Conservation (phyloP, 2,797 vertebrate genomes). For the Acropternis orthonyx region DNA sequence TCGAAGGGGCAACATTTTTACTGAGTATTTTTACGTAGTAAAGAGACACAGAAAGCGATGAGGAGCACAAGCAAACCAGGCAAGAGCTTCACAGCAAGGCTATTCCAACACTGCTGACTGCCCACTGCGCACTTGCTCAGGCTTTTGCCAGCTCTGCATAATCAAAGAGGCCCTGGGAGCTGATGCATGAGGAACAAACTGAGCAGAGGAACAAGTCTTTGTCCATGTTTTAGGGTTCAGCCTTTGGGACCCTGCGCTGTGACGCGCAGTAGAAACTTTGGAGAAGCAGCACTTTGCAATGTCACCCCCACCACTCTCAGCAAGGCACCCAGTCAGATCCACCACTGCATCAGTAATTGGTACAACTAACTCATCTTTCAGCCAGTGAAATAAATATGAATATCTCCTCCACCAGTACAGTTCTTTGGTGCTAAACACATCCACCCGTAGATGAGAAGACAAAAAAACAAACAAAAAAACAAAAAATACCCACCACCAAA, state of each 20-base stretch:
- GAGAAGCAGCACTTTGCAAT: neutral
- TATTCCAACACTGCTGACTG: neutral
- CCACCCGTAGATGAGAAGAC: neutral
- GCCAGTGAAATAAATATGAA: rapidly evolving
- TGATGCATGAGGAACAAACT: neutral
- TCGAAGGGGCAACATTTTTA: neutral
- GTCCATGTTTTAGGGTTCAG: neutral
- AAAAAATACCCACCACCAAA: neutral
- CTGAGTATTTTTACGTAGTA: neutral
- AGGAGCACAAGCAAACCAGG: neutral
- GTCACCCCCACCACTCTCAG: neutral
- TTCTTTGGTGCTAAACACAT: neutral
- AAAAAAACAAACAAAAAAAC: neutral
- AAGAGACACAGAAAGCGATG: neutral
- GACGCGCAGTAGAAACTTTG: rapidly evolving
- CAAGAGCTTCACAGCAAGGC: neutral
- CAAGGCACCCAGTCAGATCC: rapidly evolving
- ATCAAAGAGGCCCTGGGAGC: constrained; percentile 1
- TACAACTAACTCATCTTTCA: neutral
- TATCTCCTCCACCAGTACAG: neutral
- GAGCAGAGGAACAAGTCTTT: neutral
- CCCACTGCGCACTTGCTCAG: neutral
- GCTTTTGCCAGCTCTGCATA: constrained; percentile 9
- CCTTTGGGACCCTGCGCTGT: neutral
- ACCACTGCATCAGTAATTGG: neutral